Base-by-base conservation (phyloP, 1,140 invertebrate species). In the Palaemon carinicauda region DNA sequence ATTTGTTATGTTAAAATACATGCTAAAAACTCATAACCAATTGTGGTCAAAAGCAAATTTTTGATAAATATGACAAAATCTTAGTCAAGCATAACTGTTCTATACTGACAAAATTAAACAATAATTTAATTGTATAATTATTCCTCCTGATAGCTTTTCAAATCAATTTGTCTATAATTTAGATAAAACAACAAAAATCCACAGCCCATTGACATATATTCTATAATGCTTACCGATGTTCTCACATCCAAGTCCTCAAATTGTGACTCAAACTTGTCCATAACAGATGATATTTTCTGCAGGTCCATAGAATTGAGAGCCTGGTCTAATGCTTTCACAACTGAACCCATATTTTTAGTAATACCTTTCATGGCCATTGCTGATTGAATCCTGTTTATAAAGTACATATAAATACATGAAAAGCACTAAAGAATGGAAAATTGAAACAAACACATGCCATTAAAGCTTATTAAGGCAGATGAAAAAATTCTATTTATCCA, bases 231-330 rank as follows among this genome's bases (percentile, higher is more conserved):
- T 90, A 93, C 93, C 5, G 91, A 91, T 51, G 92, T 93, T 89
- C 92, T 90, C 31, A 94, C 93, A 91, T 94, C 93, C 82, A 94
- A 89, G 89, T 94, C 93, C 91, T 94, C 93, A 92, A 94, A 94
- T 90, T 94, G 93, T 82, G 91, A 91, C 89, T 94, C 93, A 91
- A 94, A 94, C 89, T 94, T 93, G 86, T 93, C 92, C 93, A 94
- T 94, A 50, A 94, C 92, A 71, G 92, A 90, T 27, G 92, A 92
- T 53, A 94, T 91, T 90, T 94, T 93, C 89, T 93, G 91, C 52
- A 94, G 89, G 89, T 94, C 93, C 93, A 94, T 94, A 19, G 92
- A 92, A 71, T 92, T 90, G 91, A 94, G 92, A 5, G 93, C 93
- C 90, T 93, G 93, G 80, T 94, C 93, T 53, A 94, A 89, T 51